Percentiles rank a stretch among this genome's conserved stretches.
These are phyloP conservation scores for Aurelia aurita DNA, from an alignment of 30 jellyfish, hydroid and myxozoan genomes.

Conservation along the genomic window DNA sequence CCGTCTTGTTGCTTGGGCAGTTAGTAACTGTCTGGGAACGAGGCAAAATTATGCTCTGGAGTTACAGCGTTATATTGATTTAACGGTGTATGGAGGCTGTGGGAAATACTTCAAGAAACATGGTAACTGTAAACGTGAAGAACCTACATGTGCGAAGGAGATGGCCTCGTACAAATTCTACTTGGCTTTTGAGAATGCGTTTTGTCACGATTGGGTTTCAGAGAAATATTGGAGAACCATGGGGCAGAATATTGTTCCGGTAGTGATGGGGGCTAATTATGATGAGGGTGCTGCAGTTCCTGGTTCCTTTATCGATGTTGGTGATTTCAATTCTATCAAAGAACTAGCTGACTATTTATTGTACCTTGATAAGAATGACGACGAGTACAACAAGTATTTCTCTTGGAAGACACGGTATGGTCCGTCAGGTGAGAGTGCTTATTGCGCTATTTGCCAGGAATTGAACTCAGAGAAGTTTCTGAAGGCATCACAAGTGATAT, in stretches of 20 bases:
- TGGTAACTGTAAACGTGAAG: constrained; percentile 54
- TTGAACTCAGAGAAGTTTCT: not conserved
- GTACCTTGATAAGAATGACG: constrained; percentile 63
- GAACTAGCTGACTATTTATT: too few species aligned
- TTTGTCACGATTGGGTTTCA: constrained; percentile 77
- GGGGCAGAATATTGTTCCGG: constrained; percentile 63
- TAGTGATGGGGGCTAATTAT: constrained; percentile 95
- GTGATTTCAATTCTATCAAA: too few species aligned
- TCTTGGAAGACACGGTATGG: constrained; percentile 68
- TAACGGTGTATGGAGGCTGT: constrained; percentile 86
- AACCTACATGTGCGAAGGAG: constrained; percentile 46
- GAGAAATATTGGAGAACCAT: constrained; percentile 78
- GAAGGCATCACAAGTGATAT: not conserved
- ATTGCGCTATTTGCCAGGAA: constrained; percentile 3
- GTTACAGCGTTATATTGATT: constrained; percentile 62
- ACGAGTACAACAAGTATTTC: constrained; percentile 71
- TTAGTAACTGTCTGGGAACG: constrained; percentile 64
- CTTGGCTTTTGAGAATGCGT: constrained; percentile 82
- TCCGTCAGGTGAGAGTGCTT: not conserved
- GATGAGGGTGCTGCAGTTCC: too few species aligned
- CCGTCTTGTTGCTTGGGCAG: constrained; percentile 70
- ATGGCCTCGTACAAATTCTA: constrained; percentile 64
- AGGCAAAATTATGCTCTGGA: constrained; percentile 72
- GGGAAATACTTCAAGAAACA: constrained; percentile 50
- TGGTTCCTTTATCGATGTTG: too few species aligned